phyloP scores from a whole-genome alignment of 2,797 vertebrate species.

The Crocodylus rhombifer region DNA sequence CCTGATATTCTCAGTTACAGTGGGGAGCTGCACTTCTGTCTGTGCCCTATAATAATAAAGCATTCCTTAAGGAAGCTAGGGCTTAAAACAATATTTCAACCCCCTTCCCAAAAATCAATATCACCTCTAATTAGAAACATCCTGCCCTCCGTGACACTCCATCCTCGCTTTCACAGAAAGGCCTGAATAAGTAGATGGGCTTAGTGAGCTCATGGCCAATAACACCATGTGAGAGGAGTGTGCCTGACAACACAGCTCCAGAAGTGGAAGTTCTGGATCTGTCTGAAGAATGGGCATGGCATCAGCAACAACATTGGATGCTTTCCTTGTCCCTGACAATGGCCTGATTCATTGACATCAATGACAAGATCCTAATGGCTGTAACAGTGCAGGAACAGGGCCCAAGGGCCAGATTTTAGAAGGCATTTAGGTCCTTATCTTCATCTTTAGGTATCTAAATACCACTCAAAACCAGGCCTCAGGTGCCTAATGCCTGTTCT shows the following conservation, averaged over 20 bases:
- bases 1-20: too few species aligned
- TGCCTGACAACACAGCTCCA: neutral
- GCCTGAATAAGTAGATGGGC: neutral
- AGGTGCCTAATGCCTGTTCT: neutral
- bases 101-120: neutral
- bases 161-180: neutral
- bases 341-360: neutral
- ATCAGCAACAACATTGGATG: neutral
- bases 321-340: neutral
- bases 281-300: neutral
- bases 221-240: fast-evolving
- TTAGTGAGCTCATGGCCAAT: neutral
- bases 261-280: neutral
- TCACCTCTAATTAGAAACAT: neutral
- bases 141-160: neutral
- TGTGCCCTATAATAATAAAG: neutral
- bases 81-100: neutral
- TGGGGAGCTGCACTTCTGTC: too few species aligned
- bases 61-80: fast-evolving
- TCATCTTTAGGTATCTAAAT: neutral
- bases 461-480: neutral
- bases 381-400: neutral
- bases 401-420: neutral
- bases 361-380: neutral
- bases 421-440: neutral